phyloP scores from a whole-genome alignment of 2,888 invertebrate species.

The Tipula lateralis region DNA sequence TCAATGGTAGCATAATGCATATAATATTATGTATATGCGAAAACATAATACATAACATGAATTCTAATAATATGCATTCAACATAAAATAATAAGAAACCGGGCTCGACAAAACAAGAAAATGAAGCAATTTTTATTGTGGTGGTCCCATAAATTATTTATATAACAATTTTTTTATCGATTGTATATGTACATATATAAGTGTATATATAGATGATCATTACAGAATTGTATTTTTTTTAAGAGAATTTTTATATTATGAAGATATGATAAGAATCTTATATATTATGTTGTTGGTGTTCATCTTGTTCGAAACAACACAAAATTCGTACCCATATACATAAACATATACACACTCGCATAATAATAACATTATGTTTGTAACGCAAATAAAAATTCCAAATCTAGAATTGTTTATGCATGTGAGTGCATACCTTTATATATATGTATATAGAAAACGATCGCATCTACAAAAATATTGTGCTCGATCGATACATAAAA shows the following conservation, averaged over 20 bases:
- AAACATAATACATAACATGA: background rate
- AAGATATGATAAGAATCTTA: slow-evolving; percentile 13
- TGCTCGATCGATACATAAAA: background rate
- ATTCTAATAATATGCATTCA: background rate
- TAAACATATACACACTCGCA: background rate
- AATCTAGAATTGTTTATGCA: background rate
- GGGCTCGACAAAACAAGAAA: background rate
- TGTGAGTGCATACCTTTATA: background rate
- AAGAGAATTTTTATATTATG: background rate
- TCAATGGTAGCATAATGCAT: background rate
- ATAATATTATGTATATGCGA: background rate
- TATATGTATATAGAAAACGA: background rate
- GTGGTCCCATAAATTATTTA: slow-evolving; percentile 24
- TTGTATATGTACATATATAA: background rate
- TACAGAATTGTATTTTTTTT: background rate
- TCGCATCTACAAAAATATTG: background rate
- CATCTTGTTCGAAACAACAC: background rate
- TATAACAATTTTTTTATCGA: slow-evolving; percentile 24
- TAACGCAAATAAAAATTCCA: background rate
- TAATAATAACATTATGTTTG: background rate
- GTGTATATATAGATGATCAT: background rate
- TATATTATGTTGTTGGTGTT: background rate
- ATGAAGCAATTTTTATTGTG: slow-evolving; percentile 19
- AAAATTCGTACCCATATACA: background rate
- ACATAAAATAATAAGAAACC: background rate